Percentiles rank a stretch among this genome's conserved stretches.
These are phyloP conservation scores for Sturnus vulgaris DNA, from an alignment of 2,113 vertebrate species.

Conservation along the genomic window DNA sequence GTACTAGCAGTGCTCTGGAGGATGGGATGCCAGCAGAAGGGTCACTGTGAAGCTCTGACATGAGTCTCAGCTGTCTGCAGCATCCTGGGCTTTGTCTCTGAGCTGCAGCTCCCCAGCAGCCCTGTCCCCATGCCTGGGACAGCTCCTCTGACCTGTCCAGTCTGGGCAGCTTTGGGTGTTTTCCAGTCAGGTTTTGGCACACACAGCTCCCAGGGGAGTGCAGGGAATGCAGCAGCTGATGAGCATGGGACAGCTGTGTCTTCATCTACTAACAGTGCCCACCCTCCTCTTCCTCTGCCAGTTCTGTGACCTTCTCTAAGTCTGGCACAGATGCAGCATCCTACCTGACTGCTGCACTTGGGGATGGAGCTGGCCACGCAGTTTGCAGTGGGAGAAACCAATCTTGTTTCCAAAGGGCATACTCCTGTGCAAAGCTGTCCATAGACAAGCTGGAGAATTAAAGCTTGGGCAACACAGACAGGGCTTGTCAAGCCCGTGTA, in stretches of 20 bases:
- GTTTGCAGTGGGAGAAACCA: background rate
- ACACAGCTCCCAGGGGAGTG: fast-evolving
- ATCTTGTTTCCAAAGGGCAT: background rate
- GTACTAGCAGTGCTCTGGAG: background rate
- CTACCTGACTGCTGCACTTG: background rate
- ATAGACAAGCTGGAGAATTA: background rate
- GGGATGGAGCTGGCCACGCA: background rate
- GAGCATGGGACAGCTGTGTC: background rate
- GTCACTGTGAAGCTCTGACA: fast-evolving
- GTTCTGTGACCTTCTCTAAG: background rate
- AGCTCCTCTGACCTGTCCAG: background rate
- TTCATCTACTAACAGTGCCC: fast-evolving
- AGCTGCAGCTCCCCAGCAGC: background rate
- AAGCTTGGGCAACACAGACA: background rate
- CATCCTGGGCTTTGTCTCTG: background rate
- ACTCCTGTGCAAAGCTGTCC: fast-evolving
- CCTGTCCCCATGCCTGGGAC: background rate
- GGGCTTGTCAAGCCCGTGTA: background rate
- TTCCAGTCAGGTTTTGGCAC: fast-evolving
- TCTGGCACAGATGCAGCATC: fast-evolving
- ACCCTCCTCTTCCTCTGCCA: background rate
- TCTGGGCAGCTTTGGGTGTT: background rate
- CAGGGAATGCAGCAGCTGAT: fast-evolving
- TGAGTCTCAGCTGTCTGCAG: fast-evolving
- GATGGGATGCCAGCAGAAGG: fast-evolving